Base-by-base conservation (phyloP, 2,888 invertebrate genomes). In the Gortyna flavago region DNA sequence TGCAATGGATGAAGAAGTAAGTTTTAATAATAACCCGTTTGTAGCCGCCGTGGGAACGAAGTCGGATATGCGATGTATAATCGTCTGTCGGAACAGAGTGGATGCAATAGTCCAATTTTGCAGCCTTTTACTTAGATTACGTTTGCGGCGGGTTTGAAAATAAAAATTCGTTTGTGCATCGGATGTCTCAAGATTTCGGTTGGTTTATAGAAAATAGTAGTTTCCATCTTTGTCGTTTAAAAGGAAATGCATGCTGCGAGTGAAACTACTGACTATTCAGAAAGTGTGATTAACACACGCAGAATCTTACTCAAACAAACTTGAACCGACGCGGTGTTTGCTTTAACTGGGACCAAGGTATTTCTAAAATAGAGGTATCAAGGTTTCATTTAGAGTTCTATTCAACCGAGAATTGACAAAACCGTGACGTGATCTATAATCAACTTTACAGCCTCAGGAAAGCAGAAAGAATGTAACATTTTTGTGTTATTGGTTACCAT, bases 21-120 rank as follows among this genome's bases (percentile, higher is more conserved):
- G 96, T 96, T 96, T 96, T 96, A 96, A 96, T 96, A 96, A 96
- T 96, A 96, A 96, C 96, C 94, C 94, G 96, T 96, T 96, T 96
- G 95, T 92, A 92, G 93, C 93, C 93, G 95, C 94, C 96, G 96
- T 96, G 96, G 96, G 96, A 96, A 96, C 96, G 94, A 88, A 94
- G 94, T 96, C 95, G 96, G 96, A 96, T 96, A 96, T 95, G 96
- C 96, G 96, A 95, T 92, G 95, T 95, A 95, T 96, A 96, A 96
- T 96, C 95, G 95, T 92, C 95, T 93, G 95, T 95, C 95, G 95
- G 96, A 95, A 95, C 95, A 93, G 92, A 92, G 91, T 93, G 94
- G 93, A 95, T 95, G 96, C 96, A 96, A 96, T 96, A 96, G 96
- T 96, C 96, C 95, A 96, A 96, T 96, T 96, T 96, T 95, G 96